phyloP scores from a whole-genome alignment of 2,113 vertebrate genomes.

The Eleginops maclovinus region DNA sequence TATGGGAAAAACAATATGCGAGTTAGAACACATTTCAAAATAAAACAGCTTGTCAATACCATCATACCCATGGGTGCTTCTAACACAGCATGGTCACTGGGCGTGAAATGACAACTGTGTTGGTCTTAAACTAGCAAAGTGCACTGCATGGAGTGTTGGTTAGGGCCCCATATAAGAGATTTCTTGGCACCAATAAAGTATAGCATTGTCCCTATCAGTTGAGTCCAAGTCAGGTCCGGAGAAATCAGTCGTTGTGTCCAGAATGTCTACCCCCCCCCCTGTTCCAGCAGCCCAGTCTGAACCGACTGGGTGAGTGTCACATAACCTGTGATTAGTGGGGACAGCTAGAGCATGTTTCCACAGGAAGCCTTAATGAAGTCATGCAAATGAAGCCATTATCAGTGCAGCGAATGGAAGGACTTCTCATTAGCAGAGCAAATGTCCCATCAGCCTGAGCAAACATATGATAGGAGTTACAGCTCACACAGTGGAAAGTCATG shows the following conservation, averaged over 20 bases:
- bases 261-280: background rate
- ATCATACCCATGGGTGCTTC: too few species aligned
- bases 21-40: too few species aligned
- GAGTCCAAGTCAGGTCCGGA: background rate
- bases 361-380: slow-evolving; percentile 13
- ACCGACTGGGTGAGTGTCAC: background rate
- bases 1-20: too few species aligned
- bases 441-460: slow-evolving; percentile 38
- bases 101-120: too few species aligned
- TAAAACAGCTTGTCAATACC: too few species aligned
- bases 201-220: slow-evolving; percentile 2
- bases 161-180: background rate
- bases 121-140: too few species aligned
- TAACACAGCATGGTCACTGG: too few species aligned
- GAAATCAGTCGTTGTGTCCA: slow-evolving; percentile 9
- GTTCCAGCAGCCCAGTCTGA: background rate
- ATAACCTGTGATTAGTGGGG: slow-evolving; percentile 23
- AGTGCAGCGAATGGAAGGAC: slow-evolving; percentile 30
- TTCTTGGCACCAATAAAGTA: background rate
- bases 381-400: slow-evolving; percentile 45
- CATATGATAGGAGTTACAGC: background rate
- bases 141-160: too few species aligned
- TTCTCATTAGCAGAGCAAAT: slow-evolving; percentile 56
- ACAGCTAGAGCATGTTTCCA: slow-evolving; percentile 42
- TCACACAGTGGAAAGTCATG: background rate